A percentile compares a stretch with the other conserved stretches of the same genome.
Conservation (phyloP, 2,888 invertebrate genomes). For the Strigamia maritima region DNA sequence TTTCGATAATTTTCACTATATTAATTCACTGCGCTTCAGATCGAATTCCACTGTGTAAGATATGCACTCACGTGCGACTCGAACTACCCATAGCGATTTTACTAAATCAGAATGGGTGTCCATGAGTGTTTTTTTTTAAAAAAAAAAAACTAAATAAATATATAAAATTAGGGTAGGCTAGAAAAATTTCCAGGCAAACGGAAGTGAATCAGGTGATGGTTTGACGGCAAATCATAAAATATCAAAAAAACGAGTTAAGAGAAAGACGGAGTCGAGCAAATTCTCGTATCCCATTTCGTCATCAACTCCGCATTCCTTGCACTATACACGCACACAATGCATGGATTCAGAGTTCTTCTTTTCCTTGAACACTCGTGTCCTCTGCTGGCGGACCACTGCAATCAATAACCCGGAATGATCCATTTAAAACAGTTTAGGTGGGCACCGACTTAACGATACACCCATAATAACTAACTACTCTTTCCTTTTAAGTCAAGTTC, state of each 20-base stretch:
- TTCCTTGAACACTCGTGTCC: slow-evolving; percentile 4
- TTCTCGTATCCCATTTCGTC: slow-evolving; percentile 5
- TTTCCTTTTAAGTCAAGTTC: neutral
- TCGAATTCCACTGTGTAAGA: neutral
- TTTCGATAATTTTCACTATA: neutral
- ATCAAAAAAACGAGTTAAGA: neutral
- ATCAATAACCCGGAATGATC: slow-evolving; percentile 6
- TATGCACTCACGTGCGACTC: neutral
- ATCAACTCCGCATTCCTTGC: neutral
- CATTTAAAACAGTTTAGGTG: neutral
- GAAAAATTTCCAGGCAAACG: neutral
- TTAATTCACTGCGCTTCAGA: neutral
- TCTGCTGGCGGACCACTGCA: neutral
- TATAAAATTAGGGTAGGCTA: neutral
- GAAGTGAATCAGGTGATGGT: neutral
- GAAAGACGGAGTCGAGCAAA: neutral
- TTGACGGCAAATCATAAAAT: neutral
- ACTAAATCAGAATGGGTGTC: neutral
- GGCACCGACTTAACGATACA: neutral
- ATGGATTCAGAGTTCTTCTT: neutral
- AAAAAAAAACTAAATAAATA: no score
- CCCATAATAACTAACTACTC: neutral
- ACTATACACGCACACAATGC: neutral
- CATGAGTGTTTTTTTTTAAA: neutral
- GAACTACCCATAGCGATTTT: slow-evolving; percentile 3